Base-by-base conservation (phyloP, 2,888 invertebrate genomes). In the Orthosia gothica region DNA sequence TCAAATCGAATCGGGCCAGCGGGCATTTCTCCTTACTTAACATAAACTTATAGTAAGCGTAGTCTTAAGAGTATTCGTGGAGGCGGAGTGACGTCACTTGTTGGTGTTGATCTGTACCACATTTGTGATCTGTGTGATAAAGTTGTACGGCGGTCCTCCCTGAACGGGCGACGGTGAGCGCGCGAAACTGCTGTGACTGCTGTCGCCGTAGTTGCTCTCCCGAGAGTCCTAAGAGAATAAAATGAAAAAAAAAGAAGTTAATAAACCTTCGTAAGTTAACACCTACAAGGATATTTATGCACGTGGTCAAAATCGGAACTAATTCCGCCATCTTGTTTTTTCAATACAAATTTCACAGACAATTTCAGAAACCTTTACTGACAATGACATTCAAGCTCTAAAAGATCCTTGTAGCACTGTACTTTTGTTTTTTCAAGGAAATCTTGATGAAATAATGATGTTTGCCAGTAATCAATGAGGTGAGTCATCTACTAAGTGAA, bases 61-160 rank as follows among this genome's bases (percentile, higher is more conserved):
- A 64, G 72, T 57, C 20, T 40, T 40, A 40, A n/a, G 75, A 83
- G 79, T 83, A 79, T 81, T 76, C 13, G 59, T 57, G 47, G 32
- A 73, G 73, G 78, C 74, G 81, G 73, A 50, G 65, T 57, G 57
- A 63, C 52, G 61, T 85, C 74, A 83, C 26, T 83, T 80, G 62
- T 52, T 83, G 57, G 73, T 82, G 65, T 88, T 83, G 54, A 87
- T 74, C 45, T 87, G 87, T 61, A 87, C 77, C 15, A 88, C 81
- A 54, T 88, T 88, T 49, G 83, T 86, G 67, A 87, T 82, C 64
- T 87, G 87, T 52, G 78, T 80, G 69, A 86, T 68, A 55, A 87
- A 74, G 61, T 74, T 84, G 72, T 79, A 74, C 0, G 86, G 83
- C 47, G 78, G 73, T 0, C 73, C 83, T 67, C 71, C 74, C 32